Percentiles rank a stretch among this genome's conserved stretches.
phyloP scores from a whole-genome alignment of 2,113 vertebrate species.

The Podarcis muralis region DNA sequence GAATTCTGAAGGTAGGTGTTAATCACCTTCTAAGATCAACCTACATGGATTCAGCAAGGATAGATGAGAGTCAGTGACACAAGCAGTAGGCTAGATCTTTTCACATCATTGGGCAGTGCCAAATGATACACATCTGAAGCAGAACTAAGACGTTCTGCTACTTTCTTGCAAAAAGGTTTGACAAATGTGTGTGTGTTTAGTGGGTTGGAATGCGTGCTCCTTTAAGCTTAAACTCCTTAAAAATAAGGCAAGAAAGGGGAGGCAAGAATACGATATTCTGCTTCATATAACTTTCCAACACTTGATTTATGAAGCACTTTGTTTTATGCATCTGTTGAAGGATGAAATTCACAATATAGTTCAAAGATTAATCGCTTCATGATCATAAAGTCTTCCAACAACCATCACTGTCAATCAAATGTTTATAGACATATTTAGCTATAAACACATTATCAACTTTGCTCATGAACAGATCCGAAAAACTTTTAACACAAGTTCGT shows the following conservation, averaged over 20 bases:
- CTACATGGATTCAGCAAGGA: not conserved
- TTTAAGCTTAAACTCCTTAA: conserved; percentile 48
- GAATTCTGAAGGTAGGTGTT: not conserved
- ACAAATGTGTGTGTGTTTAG: not conserved
- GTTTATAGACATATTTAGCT: conserved; percentile 38
- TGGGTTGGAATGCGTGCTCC: not conserved
- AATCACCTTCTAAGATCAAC: not conserved
- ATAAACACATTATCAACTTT: conserved; percentile 31
- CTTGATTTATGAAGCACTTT: conserved; percentile 47
- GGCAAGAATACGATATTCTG: conserved; percentile 36
- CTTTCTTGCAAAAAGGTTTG: not conserved
- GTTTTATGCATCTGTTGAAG: conserved; percentile 34
- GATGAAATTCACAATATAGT: conserved; percentile 34
- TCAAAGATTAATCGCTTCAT: conserved; percentile 52
- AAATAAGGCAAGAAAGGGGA: conserved; percentile 10
- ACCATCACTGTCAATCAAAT: conserved; percentile 31
- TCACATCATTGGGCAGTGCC: not conserved
- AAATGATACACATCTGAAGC: not conserved
- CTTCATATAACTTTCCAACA: conserved; percentile 42
- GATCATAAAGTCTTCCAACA: conserved; percentile 28
- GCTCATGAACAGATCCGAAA: not conserved
- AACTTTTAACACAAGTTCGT: conserved; percentile 26
- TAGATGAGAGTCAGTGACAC: not conserved
- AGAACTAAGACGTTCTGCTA: not conserved
- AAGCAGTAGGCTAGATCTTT: not conserved